Evolutionary conservation across 2,797 vertebrate species (phyloP), one percentile per base, ranked within the genome.

Genomic region (Acanthiza pusilla): DNA sequence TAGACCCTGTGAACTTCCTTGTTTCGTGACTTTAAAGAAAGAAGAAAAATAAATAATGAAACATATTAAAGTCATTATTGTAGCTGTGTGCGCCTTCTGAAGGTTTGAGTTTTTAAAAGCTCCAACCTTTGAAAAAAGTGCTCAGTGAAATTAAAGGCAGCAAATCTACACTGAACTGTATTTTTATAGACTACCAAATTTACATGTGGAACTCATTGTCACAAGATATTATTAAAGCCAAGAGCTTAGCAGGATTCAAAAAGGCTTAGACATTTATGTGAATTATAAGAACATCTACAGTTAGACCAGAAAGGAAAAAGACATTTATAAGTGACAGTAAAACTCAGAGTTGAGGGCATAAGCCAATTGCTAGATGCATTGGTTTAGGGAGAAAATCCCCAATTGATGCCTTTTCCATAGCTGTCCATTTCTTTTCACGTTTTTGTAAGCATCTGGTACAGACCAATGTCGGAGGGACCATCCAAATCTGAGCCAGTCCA

Each of bases 161-260:
- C 93, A 95, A 96, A 95, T 81, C 87, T 91, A 88, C 26, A 66
- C 50, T 27, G 43, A 89, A 82, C 85, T 60, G 57, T 80, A 91
- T 73, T 95, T 94, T 92, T 94, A 92, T 72, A 76, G 51, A 94
- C 66, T 72, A 92, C 67, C 66, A 89, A 95, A 96, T 97, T 92
- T 97, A 92, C 92, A 96, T 78, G 66, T 96, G 95, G 94, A 95
- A 94, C 55, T 92, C 87, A 93, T 96, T 96, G 94, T 91, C 85
- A 91, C 73, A 67, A 93, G 80, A 48, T 92, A 93, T 88, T 86
- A 94, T 75, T 83, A 91, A 96, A 96, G 66, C 76, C 87, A 91
- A 93, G 73, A 91, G 82, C 94, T 96, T 96, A 93, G 85, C 58
- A 89, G 91, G 93, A 96, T 91, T 92, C 91, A 92, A 86, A 95